Conservation (phyloP, 1,140 invertebrate genomes). For the Drosophila murphyi region DNA sequence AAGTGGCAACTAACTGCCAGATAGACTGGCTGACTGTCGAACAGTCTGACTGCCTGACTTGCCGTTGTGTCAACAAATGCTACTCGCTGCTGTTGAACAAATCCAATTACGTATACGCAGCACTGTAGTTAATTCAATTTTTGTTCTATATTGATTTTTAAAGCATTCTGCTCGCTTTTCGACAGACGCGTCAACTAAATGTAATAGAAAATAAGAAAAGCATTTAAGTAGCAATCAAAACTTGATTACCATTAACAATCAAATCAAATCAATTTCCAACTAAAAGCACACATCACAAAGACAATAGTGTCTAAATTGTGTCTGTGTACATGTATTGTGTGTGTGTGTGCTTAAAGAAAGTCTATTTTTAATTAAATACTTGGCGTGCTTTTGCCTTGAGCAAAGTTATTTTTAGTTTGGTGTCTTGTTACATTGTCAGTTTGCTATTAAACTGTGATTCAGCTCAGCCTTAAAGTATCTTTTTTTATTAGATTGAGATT, state of each 20-base stretch:
- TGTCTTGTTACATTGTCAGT: neutral
- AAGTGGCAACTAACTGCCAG: neutral
- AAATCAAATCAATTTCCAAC: constrained; percentile 71
- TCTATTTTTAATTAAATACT: no score
- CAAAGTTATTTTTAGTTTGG: constrained; percentile 12
- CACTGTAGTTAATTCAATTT: constrained; percentile 49
- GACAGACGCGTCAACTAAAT: constrained; percentile 43
- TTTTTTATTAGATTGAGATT: no score
- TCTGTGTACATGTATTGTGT: no score
- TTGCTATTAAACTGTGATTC: neutral
- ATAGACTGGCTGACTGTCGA: neutral
- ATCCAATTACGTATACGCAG: constrained; percentile 50
- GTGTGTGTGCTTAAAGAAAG: no score
- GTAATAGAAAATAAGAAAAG: constrained; percentile 42
- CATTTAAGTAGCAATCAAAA: constrained; percentile 65
- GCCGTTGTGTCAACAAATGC: neutral
- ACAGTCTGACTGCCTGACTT: neutral
- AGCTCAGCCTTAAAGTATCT: neutral
- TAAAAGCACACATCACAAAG: constrained; percentile 60
- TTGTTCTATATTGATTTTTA: constrained; percentile 54
- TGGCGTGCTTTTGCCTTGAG: no score
- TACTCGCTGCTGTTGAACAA: constrained; percentile 11
- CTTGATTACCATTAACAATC: constrained; percentile 67
- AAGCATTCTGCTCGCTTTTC: constrained; percentile 33
- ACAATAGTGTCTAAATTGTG: constrained; percentile 18